Conservation (phyloP, 2,797 vertebrate genomes). For the Eidolon dupreanum region DNA sequence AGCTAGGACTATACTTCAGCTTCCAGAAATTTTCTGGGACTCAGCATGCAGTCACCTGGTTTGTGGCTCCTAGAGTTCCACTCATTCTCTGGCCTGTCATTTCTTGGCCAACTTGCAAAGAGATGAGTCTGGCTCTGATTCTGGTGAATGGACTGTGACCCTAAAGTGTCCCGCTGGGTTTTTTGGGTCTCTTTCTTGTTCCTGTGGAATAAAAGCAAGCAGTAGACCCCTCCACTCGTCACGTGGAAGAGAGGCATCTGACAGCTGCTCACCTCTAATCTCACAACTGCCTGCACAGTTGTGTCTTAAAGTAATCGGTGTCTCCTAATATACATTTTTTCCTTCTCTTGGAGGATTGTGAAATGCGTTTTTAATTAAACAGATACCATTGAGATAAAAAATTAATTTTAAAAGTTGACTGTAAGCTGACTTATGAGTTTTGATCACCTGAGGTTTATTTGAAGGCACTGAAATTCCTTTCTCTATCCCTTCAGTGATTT, state of each 20-base stretch:
- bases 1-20: neutral
- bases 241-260: no score
- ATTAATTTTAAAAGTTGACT: slow-evolving; percentile 26
- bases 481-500: neutral
- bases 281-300: no score
- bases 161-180: neutral
- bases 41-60: neutral
- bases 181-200: neutral
- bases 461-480: neutral
- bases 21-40: neutral
- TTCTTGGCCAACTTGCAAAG: neutral
- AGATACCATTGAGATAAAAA: slow-evolving; percentile 20
- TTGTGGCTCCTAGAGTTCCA: neutral
- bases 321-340: neutral
- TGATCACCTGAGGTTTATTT: neutral
- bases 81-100: neutral
- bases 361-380: neutral
- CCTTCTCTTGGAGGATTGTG: neutral
- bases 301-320: no score
- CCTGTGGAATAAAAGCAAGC: neutral
- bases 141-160: fast-evolving
- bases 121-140: neutral
- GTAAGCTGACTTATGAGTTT: neutral
- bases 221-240: no score
- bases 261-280: fast-evolving